Evolutionary conservation across 2,888 invertebrate species (phyloP), one percentile per base, ranked within the genome.

Genomic region (Portevinia maculata): DNA sequence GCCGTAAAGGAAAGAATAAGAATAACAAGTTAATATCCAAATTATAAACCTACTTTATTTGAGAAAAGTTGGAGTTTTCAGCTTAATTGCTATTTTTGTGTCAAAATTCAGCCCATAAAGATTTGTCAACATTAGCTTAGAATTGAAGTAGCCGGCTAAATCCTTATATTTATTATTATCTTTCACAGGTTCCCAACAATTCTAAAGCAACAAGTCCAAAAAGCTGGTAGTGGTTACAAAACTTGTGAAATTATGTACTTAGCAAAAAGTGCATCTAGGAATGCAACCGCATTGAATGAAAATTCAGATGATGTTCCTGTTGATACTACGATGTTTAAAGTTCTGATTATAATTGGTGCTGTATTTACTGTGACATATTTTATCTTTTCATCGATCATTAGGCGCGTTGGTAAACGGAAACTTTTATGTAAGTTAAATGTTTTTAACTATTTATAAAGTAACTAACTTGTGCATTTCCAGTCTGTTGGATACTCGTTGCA

Each of bases 401-500:
- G 34, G 3, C 6, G 9, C 13, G 34, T 53, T 17, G 53, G 53
- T 11, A 32, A 15, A n/a, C 19, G 9, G 9, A 34, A 17, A 3
- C 15, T 53, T 15, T 17, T 53, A 34, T 19, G 34, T 53, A 11
- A 32, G 53, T 53, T 2, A 0, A 89, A 88, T 78, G 89, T 88
- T 2, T 37, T 88, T 13, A 39, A 7, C 9, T 11, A 3, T 34
- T n/a, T 11, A 34, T 1, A 4, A 11, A 3, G 9, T 1, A 17
- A 1, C 8, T 39, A 8, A 39, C 6, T 44, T 44, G 1, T 6
- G 8, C 17, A 28, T 17, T 59, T 52, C 13, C 44, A 67, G 67
- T 67, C 17, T 1, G 1, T 21, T 37, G 52, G 9, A 53, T 53
- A 11, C 4, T 67, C 2, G 2, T 37, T 30, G 24, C 59, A 0